Evolutionary conservation across 2,888 invertebrate genomes (phyloP), one percentile per base, ranked within the genome.

Genomic region (Campoplex nolae): DNA sequence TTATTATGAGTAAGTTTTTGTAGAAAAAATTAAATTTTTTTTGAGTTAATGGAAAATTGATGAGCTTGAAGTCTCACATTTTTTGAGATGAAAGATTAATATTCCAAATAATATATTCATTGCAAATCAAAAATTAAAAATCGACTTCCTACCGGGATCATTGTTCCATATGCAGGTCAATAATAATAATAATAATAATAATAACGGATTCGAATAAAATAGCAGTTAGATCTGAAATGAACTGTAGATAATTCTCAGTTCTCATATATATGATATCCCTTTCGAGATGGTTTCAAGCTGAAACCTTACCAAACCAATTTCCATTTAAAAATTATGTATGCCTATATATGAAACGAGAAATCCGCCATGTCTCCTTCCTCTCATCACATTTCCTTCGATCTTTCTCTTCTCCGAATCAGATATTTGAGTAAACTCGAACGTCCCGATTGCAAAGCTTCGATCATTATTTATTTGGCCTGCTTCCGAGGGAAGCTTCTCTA

Each of bases 401-500:
- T 76, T 65, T 83, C 77, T 83, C 38, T 84, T 54, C 62, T 68
- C 74, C 62, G 71, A 70, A 81, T 81, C 77, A 84, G 76, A 87
- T 78, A 81, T 84, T 81, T 78, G 77, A 84, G 42, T 45, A 75
- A 77, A 74, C 77, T 83, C 11, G 8, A n/a, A 3, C 58, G n/a
- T 35, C 42, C 62, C 73, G 18, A 81, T 68, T 70, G 68, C 74
- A 45, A 77, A 77, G 68, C 80, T 75, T 78, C 42, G 68, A 81
- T 75, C 70, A 68, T 84, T 87, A 87, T 87, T 84, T 81, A 83
- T 70, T 84, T 78, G 81, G 84, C 81, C 81, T 70, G 54, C 13
- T 87, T 81, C 70, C 32, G 32, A 35, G 28, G 23, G 45, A 16
- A 76, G 58, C 13, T 13, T 28, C 58, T 42, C 9, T 42, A 32